Evolutionary conservation across 2,113 vertebrate genomes (phyloP).

Genomic region (Bagarius yarrelli): DNA sequence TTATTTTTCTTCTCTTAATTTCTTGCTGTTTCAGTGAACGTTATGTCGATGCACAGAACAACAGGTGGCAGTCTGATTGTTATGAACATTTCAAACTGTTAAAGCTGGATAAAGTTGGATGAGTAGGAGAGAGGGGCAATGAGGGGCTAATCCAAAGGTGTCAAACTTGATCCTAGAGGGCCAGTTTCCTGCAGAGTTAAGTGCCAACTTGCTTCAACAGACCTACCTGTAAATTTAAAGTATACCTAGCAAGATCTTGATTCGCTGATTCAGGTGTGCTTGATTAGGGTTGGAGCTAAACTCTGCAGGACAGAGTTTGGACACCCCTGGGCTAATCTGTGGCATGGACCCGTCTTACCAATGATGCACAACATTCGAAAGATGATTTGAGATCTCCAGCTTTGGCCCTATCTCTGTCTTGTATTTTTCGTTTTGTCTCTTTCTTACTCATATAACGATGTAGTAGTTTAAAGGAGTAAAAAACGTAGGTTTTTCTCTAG

Average conservation of each 20-base stretch:
- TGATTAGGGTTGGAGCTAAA: no score
- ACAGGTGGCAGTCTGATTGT: slow-evolving; percentile 69
- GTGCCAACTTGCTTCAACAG: no score
- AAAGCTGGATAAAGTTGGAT: slow-evolving; percentile 64
- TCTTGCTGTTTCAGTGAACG: not conserved
- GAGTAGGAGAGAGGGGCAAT: slow-evolving; percentile 16
- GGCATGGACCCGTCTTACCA: not conserved
- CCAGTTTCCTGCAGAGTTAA: no score
- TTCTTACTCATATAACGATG: not conserved
- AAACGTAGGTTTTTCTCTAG: not conserved
- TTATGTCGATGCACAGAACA: slow-evolving; percentile 47
- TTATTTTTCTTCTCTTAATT: not conserved
- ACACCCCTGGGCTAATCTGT: slow-evolving; percentile 36
- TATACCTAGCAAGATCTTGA: no score
- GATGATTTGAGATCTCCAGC: not conserved
- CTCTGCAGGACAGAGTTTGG: no score
- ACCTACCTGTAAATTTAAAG: no score
- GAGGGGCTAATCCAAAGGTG: no score
- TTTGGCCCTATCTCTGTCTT: not conserved
- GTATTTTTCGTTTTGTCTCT: not conserved
- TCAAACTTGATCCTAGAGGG: no score
- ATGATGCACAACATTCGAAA: not conserved
- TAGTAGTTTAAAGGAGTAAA: not conserved
- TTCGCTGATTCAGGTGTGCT: no score
- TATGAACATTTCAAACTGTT: slow-evolving; percentile 62